Evolutionary conservation across 2,113 vertebrate genomes (phyloP).

Genomic region (Salvelinus namaycush): DNA sequence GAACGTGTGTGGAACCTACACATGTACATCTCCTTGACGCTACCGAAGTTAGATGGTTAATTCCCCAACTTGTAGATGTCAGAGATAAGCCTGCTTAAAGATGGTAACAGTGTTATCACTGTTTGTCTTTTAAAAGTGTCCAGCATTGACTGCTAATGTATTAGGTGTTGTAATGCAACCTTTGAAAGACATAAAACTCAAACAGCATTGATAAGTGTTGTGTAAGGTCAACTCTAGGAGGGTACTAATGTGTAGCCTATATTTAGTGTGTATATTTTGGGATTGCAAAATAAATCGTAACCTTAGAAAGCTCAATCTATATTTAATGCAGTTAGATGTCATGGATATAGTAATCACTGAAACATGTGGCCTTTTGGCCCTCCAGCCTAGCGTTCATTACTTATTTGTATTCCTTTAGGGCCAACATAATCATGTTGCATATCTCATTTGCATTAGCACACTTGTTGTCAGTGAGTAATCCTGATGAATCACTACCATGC

Average conservation of each 20-base stretch:
- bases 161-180: too few species aligned
- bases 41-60: neutral
- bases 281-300: too few species aligned
- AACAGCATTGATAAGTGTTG: too few species aligned
- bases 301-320: too few species aligned
- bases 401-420: conserved; percentile 15
- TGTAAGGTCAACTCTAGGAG: too few species aligned
- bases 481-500: neutral
- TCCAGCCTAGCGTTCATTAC: neutral
- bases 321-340: too few species aligned
- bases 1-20: neutral
- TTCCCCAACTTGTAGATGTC: neutral
- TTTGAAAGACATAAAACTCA: too few species aligned
- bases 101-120: too few species aligned
- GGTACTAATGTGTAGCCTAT: too few species aligned
- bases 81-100: neutral
- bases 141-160: too few species aligned
- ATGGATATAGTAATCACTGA: neutral
- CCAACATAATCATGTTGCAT: neutral
- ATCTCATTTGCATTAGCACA: conserved; percentile 14
- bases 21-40: neutral
- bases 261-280: too few species aligned
- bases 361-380: neutral
- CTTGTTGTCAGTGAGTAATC: conserved; percentile 9
- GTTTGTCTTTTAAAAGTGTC: too few species aligned